Conservation (phyloP, 2,797 vertebrate genomes). For the Galaxias olidus region DNA sequence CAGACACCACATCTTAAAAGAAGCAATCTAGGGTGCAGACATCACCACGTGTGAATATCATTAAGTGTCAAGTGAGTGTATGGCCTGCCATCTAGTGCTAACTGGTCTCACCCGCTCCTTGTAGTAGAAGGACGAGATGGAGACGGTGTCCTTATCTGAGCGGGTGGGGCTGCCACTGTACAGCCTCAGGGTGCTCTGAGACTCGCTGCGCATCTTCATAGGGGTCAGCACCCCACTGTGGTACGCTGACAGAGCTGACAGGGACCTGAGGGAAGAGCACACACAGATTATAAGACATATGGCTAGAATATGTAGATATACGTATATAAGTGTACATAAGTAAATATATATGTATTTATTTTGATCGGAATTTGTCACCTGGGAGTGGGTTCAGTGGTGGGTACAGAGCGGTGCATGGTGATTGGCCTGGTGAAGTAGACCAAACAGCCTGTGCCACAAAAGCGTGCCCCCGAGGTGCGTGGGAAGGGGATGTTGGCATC, state of each 20-base stretch:
- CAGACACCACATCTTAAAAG: too few relatives aligned
- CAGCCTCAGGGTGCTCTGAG: conserved; percentile 86
- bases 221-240: conserved; percentile 93
- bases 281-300: background rate
- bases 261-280: conserved; percentile 75
- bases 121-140: conserved; percentile 98
- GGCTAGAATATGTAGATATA: too few relatives aligned
- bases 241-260: conserved; percentile 93
- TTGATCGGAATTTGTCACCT: too few relatives aligned
- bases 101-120: conserved; percentile 88
- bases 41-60: background rate
- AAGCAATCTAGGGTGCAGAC: too few relatives aligned
- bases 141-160: conserved; percentile 94
- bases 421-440: conserved; percentile 96
- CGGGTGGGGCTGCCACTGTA: conserved; percentile 95
- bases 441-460: conserved; percentile 92
- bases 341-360: too few relatives aligned
- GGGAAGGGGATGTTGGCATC: conserved; percentile 98
- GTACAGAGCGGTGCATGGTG: conserved; percentile 91
- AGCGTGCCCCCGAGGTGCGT: conserved; percentile 93
- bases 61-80: background rate
- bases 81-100: too few relatives aligned
- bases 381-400: conserved; percentile 91
- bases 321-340: too few relatives aligned
- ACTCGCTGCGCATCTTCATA: conserved; percentile 96